Conservation (phyloP, 2,888 invertebrate species). For the Leptothorax acervorum region DNA sequence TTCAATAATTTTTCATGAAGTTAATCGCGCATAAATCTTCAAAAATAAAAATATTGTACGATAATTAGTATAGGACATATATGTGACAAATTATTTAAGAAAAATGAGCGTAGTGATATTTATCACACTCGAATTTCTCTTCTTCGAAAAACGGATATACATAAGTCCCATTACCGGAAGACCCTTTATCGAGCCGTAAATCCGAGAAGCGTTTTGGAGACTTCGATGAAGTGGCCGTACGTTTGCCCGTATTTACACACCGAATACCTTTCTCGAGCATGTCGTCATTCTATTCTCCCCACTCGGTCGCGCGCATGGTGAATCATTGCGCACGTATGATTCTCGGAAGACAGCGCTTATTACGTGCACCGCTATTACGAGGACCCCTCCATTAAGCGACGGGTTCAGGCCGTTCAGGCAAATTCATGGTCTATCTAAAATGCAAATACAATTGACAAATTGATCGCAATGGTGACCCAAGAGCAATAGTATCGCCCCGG, state of each 20-base stretch:
- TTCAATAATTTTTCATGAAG: neutral
- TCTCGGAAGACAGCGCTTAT: constrained; percentile 56
- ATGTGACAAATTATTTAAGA: neutral
- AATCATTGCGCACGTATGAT: constrained; percentile 62
- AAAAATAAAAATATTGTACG: neutral
- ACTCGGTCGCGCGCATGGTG: constrained; percentile 46
- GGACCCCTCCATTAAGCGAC: constrained; percentile 48
- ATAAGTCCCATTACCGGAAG: neutral
- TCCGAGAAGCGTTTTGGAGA: constrained; percentile 41
- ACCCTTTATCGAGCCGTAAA: neutral
- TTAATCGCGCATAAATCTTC: neutral
- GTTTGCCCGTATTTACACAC: constrained; percentile 53
- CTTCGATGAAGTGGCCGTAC: constrained; percentile 29
- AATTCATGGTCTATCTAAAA: constrained; percentile 38
- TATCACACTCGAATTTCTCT: neutral
- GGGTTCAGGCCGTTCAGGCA: constrained; percentile 11
- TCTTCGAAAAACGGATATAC: neutral
- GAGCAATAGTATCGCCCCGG: constrained; percentile 56
- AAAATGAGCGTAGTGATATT: neutral
- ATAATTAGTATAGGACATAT: neutral
- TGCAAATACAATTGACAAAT: constrained; percentile 38
- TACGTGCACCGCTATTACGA: constrained; percentile 54
- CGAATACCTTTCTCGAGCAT: constrained; percentile 51
- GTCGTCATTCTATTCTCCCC: constrained; percentile 17
- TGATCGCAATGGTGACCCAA: constrained; percentile 11